Base-by-base conservation (phyloP, 1,140 invertebrate species). In the Melipona quadrifasciata region DNA sequence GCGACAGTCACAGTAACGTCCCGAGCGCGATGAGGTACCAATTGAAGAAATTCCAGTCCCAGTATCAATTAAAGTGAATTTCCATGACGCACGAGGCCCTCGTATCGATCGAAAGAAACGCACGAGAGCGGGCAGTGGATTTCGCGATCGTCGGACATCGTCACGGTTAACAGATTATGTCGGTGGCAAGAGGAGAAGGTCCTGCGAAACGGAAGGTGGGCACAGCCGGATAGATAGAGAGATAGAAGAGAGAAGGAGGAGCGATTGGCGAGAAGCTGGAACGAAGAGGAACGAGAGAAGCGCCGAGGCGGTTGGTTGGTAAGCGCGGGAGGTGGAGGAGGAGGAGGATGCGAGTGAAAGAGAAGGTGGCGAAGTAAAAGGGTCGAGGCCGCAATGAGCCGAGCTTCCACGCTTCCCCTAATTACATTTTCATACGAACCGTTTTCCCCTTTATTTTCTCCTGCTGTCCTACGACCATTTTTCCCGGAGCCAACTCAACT, bases 371-470 rank as follows among this genome's bases (percentile, higher is more conserved):
- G 86, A 82, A 85, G 80, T 87, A 89, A 89, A 90, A 91, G 90
- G 90, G 91, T 89, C 85, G 91, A 91, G 90, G 91, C 91, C 91
- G 91, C 92, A 92, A 92, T 92, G 92, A 93, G 91, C 88, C 91
- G 90, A 93, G 92, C 91, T 92, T 91, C 91, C 90, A 91, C 91
- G 91, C 92, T 93, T 92, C 91, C 89, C 91, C 92, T 93, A 93
- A 93, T 93, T 93, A 93, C 91, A 92, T 93, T 93, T 93, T 93
- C 92, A 93, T 93, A 92, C 91, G 92, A 93, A 93, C 90, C 92
- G 92, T 92, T 93, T 92, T 92, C 89, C 91, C 91, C 90, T 91
- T 92, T 92, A 91, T 92, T 92, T 91, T 92, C 92, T 84, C 85
- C 85, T 87, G 67, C 76, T 87, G 89, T 83, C 86, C 84, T 85